Conservation (phyloP, 1,140 invertebrate species). For the Drosophila kohkoa region DNA sequence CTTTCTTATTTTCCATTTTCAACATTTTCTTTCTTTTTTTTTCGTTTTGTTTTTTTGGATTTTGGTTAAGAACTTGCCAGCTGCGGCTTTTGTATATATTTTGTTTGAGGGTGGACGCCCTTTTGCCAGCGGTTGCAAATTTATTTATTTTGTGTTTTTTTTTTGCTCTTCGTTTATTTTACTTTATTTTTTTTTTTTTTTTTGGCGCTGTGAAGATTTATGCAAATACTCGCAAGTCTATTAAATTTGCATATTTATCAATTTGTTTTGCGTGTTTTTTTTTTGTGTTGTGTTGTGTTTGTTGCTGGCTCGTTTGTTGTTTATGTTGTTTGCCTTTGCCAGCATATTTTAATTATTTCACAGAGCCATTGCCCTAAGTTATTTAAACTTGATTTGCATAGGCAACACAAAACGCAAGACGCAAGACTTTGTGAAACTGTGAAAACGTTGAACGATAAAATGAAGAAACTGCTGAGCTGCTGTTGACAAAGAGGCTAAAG, state of each 20-base stretch:
- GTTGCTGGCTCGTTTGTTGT: conserved; percentile 34
- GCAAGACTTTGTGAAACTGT: conserved; percentile 3
- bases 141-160: conserved; percentile 61
- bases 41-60: not conserved
- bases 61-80: conserved; percentile 5
- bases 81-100: conserved; percentile 5
- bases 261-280: conserved; percentile 69
- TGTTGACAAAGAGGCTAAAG: conserved; percentile 12
- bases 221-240: conserved; percentile 77
- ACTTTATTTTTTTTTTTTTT: conserved; percentile 21
- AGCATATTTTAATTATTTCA: conserved; percentile 80
- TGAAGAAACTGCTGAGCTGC: not conserved
- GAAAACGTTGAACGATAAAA: conserved; percentile 14
- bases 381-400: conserved; percentile 70
- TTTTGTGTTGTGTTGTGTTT: conserved; percentile 66
- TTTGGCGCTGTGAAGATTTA: conserved; percentile 68
- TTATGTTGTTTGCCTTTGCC: conserved; percentile 68
- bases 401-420: not conserved
- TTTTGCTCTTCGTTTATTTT: conserved; percentile 10
- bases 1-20: not conserved
- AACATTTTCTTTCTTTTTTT: not conserved
- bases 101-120: not conserved
- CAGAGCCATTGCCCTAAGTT: conserved; percentile 55
- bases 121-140: conserved; percentile 47
- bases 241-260: conserved; percentile 83